phyloP scores from a whole-genome alignment of 37 sponge, comb jelly and placozoan genomes.

The Bolinopsis microptera region DNA sequence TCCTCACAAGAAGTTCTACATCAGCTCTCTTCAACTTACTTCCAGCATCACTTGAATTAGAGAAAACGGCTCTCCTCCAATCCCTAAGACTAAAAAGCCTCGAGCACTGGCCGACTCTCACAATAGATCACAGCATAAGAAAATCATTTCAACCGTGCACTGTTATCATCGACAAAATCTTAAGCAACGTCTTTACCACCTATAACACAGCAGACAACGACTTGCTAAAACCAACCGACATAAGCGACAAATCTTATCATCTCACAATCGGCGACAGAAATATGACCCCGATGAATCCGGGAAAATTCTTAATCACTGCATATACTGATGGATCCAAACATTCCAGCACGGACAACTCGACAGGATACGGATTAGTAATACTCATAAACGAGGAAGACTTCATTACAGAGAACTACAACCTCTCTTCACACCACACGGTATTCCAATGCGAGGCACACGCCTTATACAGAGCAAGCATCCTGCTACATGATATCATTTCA shows the following conservation, averaged over 20 bases:
- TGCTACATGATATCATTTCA: neutral
- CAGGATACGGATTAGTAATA: neutral
- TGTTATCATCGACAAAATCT: neutral
- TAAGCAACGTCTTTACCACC: neutral
- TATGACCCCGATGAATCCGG: neutral
- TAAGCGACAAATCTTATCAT: neutral
- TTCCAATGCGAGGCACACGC: neutral
- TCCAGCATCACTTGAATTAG: slow-evolving; percentile 6
- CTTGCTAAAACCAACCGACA: neutral
- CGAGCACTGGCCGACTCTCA: neutral
- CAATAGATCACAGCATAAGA: neutral
- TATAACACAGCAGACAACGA: neutral
- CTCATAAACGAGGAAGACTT: neutral
- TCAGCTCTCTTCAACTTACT: neutral
- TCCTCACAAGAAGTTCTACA: neutral
- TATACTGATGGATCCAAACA: neutral
- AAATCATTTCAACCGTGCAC: neutral
- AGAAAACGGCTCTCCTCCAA: neutral
- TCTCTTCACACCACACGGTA: neutral
- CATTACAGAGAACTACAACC: neutral
- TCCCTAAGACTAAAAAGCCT: slow-evolving; percentile 2
- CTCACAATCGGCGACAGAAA: too few species aligned
- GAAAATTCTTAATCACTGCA: neutral
- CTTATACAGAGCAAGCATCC: neutral
- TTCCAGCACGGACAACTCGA: neutral